These are phyloP conservation scores for Gadopsis bispinosus DNA, from an alignment of 2,797 vertebrate genomes.

Conservation along the genomic window DNA sequence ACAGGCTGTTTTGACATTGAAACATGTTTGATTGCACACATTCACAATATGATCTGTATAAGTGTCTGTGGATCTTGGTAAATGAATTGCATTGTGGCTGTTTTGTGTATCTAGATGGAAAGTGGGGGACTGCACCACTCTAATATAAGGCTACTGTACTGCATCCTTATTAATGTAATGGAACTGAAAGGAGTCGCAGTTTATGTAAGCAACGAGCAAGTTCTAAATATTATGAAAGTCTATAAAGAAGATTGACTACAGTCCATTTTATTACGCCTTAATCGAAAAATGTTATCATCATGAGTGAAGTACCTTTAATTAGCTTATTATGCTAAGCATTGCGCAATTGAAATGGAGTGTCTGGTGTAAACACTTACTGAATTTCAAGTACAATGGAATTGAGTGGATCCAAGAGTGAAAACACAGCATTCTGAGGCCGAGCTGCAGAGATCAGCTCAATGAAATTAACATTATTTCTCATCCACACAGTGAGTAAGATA, in stretches of 20 bases:
- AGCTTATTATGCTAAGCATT: conserved; percentile 47
- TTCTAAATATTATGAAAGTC: conserved; percentile 44
- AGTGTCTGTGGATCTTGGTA: conserved; percentile 18
- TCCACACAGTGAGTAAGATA: background rate
- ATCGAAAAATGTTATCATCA: conserved; percentile 44
- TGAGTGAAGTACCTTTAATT: conserved; percentile 56
- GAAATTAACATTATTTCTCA: conserved; percentile 6
- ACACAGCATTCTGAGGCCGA: conserved; percentile 1
- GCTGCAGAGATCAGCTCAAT: conserved; percentile 9
- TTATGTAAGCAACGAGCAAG: conserved; percentile 30
- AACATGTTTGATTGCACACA: conserved; percentile 18
- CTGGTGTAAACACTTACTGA: conserved; percentile 41
- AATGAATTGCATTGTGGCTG: conserved; percentile 31
- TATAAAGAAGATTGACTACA: conserved; percentile 54
- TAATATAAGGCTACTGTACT: background rate
- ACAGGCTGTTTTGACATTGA: background rate
- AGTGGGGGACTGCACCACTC: background rate
- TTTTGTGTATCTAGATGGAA: background rate
- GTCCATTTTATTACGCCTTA: conserved; percentile 31
- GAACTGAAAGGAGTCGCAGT: conserved; percentile 23
- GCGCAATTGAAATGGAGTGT: conserved; percentile 41
- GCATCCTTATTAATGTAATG: conserved; percentile 44
- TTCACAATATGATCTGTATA: conserved; percentile 9
- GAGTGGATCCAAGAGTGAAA: conserved; percentile 9
- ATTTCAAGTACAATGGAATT: conserved; percentile 35